Conservation (phyloP, 1,140 invertebrate species). For the Choristoneura fumiferana region DNA sequence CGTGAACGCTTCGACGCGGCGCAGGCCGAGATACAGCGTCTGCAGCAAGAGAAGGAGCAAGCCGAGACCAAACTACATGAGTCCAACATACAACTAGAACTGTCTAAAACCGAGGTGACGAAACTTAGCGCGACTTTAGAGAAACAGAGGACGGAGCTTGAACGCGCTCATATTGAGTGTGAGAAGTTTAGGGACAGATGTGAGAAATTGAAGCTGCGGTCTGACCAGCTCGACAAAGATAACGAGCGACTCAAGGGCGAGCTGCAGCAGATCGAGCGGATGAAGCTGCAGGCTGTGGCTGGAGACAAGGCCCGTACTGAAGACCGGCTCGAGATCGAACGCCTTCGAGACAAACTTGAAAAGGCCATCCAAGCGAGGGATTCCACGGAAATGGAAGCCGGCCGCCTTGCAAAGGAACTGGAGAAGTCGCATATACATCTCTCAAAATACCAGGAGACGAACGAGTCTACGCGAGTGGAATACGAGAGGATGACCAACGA, state of each 20-base stretch:
- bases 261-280: slow-evolving; percentile 83
- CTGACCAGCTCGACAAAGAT: slow-evolving; percentile 85
- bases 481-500: slow-evolving; percentile 90
- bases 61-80: slow-evolving; percentile 89
- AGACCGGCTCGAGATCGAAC: slow-evolving; percentile 86
- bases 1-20: slow-evolving; percentile 86
- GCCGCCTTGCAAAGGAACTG: slow-evolving; percentile 90
- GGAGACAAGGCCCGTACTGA: slow-evolving; percentile 81
- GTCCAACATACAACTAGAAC: slow-evolving; percentile 87
- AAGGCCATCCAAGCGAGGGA: slow-evolving; percentile 89
- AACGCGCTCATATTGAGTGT: slow-evolving; percentile 89
- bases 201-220: slow-evolving; percentile 87
- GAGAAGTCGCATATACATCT: slow-evolving; percentile 91
- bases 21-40: slow-evolving; percentile 86
- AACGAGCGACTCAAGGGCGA: slow-evolving; percentile 86
- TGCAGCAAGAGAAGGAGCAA: slow-evolving; percentile 82
- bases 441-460: slow-evolving; percentile 88
- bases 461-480: slow-evolving; percentile 88
- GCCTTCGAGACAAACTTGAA: slow-evolving; percentile 90
- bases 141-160: slow-evolving; percentile 87
- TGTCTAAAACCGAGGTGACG: slow-evolving; percentile 86
- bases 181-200: slow-evolving; percentile 91
- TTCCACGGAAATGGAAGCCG: slow-evolving; percentile 90
- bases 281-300: slow-evolving; percentile 80
- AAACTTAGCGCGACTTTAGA: slow-evolving; percentile 86